Conservation (phyloP, 1,140 invertebrate species). For the Colletes gigas region DNA sequence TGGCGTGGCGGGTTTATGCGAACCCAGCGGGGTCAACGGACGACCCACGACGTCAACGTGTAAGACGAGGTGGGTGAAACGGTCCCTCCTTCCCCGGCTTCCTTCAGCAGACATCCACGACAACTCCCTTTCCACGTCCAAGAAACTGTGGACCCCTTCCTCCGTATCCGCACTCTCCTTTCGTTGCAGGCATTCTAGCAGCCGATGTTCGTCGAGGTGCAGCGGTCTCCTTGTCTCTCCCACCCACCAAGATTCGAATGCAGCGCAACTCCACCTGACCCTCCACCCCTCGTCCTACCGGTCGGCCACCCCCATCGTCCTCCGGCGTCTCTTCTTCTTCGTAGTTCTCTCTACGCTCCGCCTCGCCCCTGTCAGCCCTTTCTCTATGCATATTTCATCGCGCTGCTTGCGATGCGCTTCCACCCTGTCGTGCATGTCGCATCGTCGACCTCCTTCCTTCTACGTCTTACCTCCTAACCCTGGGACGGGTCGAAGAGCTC, state of each 20-base stretch:
- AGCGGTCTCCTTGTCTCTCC: slow-evolving; percentile 50
- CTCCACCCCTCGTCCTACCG: slow-evolving; percentile 10
- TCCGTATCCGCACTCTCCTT: slow-evolving; percentile 41
- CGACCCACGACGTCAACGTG: slow-evolving; percentile 60
- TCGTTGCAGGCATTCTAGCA: slow-evolving; percentile 57
- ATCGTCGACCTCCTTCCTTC: slow-evolving; percentile 56
- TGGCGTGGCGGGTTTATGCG: slow-evolving; percentile 52
- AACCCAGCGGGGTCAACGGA: slow-evolving; percentile 66
- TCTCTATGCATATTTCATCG: slow-evolving; percentile 74
- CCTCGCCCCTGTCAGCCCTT: slow-evolving; percentile 34
- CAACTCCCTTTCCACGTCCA: slow-evolving; percentile 24
- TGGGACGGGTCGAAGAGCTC: slow-evolving; percentile 14
- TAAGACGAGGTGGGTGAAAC: slow-evolving; percentile 51
- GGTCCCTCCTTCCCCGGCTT: slow-evolving; percentile 1
- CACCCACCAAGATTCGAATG: slow-evolving; percentile 60
- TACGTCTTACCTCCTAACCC: slow-evolving; percentile 41
- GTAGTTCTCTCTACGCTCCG: slow-evolving; percentile 23
- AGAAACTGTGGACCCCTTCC: slow-evolving; percentile 10
- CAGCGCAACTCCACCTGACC: slow-evolving; percentile 45
- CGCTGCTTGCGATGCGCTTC: slow-evolving; percentile 60
- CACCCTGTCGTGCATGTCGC: slow-evolving; percentile 50
- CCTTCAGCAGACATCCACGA: slow-evolving; percentile 31
- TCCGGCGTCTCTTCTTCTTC: slow-evolving; percentile 24
- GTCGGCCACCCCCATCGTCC: slow-evolving; percentile 51
- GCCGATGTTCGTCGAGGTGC: slow-evolving; percentile 51